Evolutionary conservation across 2,797 vertebrate genomes (phyloP).

Genomic region (Aplochiton taeniatus): DNA sequence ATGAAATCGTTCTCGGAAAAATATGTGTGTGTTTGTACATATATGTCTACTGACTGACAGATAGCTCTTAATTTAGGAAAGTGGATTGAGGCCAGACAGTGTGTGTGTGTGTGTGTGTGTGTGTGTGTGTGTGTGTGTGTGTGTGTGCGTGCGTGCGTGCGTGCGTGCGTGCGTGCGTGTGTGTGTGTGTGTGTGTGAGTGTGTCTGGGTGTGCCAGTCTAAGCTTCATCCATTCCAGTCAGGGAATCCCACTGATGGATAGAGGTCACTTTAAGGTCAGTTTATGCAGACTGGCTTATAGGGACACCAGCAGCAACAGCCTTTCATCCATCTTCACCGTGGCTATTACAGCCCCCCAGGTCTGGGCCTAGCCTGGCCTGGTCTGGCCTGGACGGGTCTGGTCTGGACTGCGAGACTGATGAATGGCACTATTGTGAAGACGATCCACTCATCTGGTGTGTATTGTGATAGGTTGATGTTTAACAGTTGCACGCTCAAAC

Average conservation of each 20-base stretch:
- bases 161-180: background rate
- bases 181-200: background rate
- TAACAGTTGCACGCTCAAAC: no score
- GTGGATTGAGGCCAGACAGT: background rate
- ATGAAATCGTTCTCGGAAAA: no score
- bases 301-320: background rate
- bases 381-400: no score
- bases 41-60: background rate
- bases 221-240: background rate
- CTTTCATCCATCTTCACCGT: conserved; percentile 2
- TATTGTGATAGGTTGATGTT: background rate
- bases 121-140: background rate
- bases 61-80: background rate
- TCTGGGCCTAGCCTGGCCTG: background rate
- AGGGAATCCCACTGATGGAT: background rate
- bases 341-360: background rate
- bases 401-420: background rate
- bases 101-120: background rate
- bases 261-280: conserved; percentile 6
- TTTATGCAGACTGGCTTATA: conserved; percentile 13
- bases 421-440: conserved; percentile 7
- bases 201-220: background rate
- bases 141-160: conserved; percentile 2
- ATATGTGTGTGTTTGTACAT: conserved; percentile 9
- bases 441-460: background rate